Conservation (phyloP, 2,113 vertebrate genomes). For the Taxidea taxus region DNA sequence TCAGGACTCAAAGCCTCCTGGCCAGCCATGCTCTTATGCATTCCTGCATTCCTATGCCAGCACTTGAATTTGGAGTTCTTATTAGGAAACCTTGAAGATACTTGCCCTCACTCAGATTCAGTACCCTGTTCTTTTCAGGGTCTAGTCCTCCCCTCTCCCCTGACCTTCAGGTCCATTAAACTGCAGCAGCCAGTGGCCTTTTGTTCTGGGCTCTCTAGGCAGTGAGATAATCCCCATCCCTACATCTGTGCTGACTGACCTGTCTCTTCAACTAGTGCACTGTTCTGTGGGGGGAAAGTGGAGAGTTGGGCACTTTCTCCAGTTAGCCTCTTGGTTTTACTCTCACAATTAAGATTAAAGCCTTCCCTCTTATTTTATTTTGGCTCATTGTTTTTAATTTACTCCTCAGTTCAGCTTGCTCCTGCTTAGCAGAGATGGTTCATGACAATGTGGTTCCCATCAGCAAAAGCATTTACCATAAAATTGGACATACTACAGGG, state of each 20-base stretch:
- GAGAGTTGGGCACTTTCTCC: background rate
- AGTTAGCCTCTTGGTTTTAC: background rate
- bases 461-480: background rate
- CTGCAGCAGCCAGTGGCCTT: background rate
- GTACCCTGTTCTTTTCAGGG: background rate
- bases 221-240: background rate
- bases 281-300: background rate
- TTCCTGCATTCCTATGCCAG: background rate
- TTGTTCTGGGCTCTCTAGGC: background rate
- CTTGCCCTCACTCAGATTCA: background rate
- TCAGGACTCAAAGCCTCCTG: too few species aligned
- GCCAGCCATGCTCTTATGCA: too few species aligned
- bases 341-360: background rate
- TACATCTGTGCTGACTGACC: background rate
- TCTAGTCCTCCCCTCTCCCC: background rate
- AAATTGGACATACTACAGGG: background rate
- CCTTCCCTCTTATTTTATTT: background rate
- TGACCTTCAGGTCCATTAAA: background rate
- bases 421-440: background rate
- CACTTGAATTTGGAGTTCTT: background rate
- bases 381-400: background rate
- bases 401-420: background rate
- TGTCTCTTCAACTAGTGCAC: background rate
- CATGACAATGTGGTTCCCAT: background rate
- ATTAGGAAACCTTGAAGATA: background rate